These are phyloP conservation scores for Bettongia penicillata DNA, from an alignment of 2,113 vertebrate genomes.

Conservation along the genomic window DNA sequence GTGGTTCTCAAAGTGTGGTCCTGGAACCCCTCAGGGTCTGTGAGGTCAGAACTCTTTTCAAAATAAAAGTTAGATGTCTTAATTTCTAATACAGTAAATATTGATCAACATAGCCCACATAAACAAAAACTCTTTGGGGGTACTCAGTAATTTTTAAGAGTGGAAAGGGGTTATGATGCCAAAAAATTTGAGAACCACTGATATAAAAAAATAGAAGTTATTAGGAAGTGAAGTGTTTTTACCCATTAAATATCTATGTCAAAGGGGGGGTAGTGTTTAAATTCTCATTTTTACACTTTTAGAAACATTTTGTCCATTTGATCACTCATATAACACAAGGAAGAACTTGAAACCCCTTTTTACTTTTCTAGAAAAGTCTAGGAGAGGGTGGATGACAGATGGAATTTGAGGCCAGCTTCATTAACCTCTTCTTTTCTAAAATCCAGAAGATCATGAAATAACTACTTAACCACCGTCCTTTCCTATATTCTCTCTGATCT, in stretches of 20 bases:
- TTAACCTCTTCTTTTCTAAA: conserved; percentile 1
- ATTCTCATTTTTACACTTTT: neutral
- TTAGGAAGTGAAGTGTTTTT: neutral
- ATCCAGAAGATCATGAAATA: neutral
- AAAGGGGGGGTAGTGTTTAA: neutral
- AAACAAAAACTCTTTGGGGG: neutral
- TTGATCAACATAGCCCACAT: neutral
- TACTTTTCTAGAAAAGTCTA: neutral
- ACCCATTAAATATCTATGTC: neutral
- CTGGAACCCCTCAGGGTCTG: neutral
- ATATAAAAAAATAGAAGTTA: neutral
- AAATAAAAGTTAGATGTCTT: neutral
- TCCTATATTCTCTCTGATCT: too few species aligned
- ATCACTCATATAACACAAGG: neutral
- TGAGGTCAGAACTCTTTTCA: neutral
- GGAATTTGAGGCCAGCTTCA: neutral
- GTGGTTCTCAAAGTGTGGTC: neutral
- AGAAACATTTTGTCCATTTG: neutral
- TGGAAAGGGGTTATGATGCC: neutral
- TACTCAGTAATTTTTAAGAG: neutral
- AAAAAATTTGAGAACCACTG: neutral
- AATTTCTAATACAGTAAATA: neutral
- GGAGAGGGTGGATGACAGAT: neutral
- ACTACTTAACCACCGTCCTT: too few species aligned
- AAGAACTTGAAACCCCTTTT: neutral